Evolutionary conservation across 2,888 invertebrate species (phyloP).

Genomic region (Caenorhabditis sp.): DNA sequence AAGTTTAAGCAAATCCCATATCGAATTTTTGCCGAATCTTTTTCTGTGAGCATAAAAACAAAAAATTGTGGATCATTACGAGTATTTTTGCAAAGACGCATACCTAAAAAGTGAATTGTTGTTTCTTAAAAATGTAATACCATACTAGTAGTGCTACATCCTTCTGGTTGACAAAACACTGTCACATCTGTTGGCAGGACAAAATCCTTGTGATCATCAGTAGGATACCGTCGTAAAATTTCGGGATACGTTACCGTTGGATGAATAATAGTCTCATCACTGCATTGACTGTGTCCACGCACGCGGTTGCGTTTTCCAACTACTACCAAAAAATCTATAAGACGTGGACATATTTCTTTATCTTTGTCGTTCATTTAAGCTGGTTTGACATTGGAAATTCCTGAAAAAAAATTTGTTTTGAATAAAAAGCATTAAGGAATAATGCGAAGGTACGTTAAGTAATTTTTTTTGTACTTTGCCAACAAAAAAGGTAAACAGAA

Average conservation of each 20-base stretch:
- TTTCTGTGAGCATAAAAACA: slow-evolving; percentile 95
- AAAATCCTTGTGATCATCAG: slow-evolving; percentile 89
- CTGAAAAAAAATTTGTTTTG: background rate
- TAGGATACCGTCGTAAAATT: slow-evolving; percentile 85
- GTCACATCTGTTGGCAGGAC: slow-evolving; percentile 98
- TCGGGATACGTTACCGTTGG: slow-evolving; percentile 70
- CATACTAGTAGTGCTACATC: slow-evolving; percentile 88
- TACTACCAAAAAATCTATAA: slow-evolving; percentile 94
- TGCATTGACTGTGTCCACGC: slow-evolving; percentile 53
- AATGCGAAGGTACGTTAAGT: too few species aligned
- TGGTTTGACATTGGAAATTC: slow-evolving; percentile 20
- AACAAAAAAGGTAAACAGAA: too few species aligned
- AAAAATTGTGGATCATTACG: slow-evolving; percentile 93
- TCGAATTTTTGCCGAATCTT: slow-evolving; percentile 95
- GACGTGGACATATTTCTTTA: slow-evolving; percentile 86
- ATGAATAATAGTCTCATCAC: slow-evolving; percentile 23
- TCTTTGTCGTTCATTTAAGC: slow-evolving; percentile 78
- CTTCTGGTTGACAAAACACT: slow-evolving; percentile 99
- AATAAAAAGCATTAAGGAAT: too few species aligned
- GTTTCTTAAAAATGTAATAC: too few species aligned
- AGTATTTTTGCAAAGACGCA: slow-evolving; percentile 85
- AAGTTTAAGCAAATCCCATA: slow-evolving; percentile 99
- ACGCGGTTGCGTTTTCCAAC: slow-evolving; percentile 87
- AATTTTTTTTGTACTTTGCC: too few species aligned
- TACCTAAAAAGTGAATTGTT: too few species aligned